Conservation (phyloP, 2,888 invertebrate species). For the Resseliella maxima region DNA sequence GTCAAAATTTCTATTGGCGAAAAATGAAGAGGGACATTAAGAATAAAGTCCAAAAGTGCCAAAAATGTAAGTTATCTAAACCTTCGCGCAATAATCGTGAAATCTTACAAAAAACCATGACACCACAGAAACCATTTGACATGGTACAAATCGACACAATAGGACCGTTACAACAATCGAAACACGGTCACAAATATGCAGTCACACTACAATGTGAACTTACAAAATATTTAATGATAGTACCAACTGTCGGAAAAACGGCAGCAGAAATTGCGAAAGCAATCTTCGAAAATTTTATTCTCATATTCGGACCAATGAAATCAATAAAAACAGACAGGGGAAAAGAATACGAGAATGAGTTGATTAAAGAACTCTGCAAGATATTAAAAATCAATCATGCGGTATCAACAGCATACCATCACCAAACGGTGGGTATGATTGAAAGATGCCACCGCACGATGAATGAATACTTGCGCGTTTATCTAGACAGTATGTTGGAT, state of each 20-base stretch:
- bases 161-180: slow-evolving; percentile 55
- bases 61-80: slow-evolving; percentile 54
- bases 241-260: slow-evolving; percentile 55
- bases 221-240: slow-evolving; percentile 57
- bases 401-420: background rate
- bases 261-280: slow-evolving; percentile 57
- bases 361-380: background rate
- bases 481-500: background rate
- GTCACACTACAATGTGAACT: slow-evolving; percentile 57
- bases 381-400: background rate
- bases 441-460: background rate
- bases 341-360: background rate
- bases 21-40: slow-evolving; percentile 40
- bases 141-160: slow-evolving; percentile 56
- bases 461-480: background rate
- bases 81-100: slow-evolving; percentile 10
- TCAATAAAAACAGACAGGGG: slow-evolving; percentile 43
- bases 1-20: slow-evolving; percentile 39
- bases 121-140: slow-evolving; percentile 56
- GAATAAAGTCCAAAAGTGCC: slow-evolving; percentile 48
- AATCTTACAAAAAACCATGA: slow-evolving; percentile 41
- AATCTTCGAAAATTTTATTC: slow-evolving; percentile 58
- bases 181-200: slow-evolving; percentile 27
- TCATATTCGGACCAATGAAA: slow-evolving; percentile 57
- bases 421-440: background rate